A percentile compares a stretch with the other conserved stretches of the same genome.
Conservation (phyloP, 2,113 vertebrate genomes). For the Calonectris borealis region DNA sequence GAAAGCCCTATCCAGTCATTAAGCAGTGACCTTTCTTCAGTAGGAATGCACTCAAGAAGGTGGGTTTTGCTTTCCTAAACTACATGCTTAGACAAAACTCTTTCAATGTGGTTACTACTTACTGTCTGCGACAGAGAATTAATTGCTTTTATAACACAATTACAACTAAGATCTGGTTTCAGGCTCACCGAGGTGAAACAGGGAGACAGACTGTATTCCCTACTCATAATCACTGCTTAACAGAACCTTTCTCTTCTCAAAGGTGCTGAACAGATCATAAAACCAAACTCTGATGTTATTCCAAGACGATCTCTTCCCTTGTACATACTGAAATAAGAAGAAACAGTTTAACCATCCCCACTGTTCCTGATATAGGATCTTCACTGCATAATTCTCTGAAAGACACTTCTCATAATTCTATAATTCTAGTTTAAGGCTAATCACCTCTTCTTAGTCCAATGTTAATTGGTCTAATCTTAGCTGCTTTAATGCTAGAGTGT, state of each 20-base stretch:
- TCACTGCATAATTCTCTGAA: background rate
- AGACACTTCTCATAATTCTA: background rate
- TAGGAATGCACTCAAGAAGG: background rate
- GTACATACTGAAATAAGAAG: background rate
- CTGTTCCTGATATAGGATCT: background rate
- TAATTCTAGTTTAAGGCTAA: background rate
- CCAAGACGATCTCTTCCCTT: background rate
- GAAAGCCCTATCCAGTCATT: background rate
- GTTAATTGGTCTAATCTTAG: background rate
- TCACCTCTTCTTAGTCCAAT: background rate
- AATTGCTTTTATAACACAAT: background rate
- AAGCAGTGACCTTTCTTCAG: background rate
- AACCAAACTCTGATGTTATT: background rate
- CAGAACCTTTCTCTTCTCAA: background rate
- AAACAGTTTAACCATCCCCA: background rate
- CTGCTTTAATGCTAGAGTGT: background rate
- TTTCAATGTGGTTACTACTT: background rate
- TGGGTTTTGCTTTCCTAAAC: background rate
- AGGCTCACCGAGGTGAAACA: background rate
- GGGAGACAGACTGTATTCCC: background rate
- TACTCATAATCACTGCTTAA: background rate
- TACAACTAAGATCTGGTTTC: background rate
- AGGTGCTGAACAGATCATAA: background rate
- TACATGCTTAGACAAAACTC: background rate
- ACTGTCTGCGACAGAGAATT: background rate